Conservation (phyloP, 1,140 invertebrate species). For the Drosophila jambulina region DNA sequence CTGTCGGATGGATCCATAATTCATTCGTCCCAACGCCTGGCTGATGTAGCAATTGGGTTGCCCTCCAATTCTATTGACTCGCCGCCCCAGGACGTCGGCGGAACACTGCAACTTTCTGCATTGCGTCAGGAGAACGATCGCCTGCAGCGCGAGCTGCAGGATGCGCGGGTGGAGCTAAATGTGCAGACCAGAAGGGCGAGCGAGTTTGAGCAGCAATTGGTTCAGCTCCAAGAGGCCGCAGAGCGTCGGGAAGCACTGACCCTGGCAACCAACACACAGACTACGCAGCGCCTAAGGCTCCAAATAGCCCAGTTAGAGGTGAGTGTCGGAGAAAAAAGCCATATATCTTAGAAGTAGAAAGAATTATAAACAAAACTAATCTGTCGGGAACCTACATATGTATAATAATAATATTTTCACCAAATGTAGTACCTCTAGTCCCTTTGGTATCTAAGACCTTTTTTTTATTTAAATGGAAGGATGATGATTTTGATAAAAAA, state of each 20-base stretch:
- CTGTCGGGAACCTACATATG: no score
- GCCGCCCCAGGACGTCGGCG: constrained; percentile 71
- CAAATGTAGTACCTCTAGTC: no score
- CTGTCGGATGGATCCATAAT: constrained; percentile 90
- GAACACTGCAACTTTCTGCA: constrained; percentile 67
- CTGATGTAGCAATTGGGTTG: constrained; percentile 85
- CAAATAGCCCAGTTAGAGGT: constrained; percentile 88
- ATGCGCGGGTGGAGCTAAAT: constrained; percentile 85
- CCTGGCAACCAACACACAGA: constrained; percentile 85
- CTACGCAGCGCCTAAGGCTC: constrained; percentile 86
- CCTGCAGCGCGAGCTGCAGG: constrained; percentile 87
- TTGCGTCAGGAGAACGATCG: constrained; percentile 87
- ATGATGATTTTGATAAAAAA: no score
- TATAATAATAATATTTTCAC: no score
- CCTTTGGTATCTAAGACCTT: no score
- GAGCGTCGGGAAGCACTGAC: constrained; percentile 81
- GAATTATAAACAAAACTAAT: no score
- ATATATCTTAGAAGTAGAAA: no score
- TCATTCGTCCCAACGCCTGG: constrained; percentile 85
- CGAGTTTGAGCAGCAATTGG: constrained; percentile 86
- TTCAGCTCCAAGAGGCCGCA: constrained; percentile 82
- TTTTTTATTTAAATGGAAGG: no score
- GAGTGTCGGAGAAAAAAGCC: constrained; percentile 5
- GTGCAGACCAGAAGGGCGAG: constrained; percentile 86
- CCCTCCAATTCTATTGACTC: constrained; percentile 78